Conservation (phyloP, 2,113 vertebrate genomes). For the Tychaedon coryphoeus region DNA sequence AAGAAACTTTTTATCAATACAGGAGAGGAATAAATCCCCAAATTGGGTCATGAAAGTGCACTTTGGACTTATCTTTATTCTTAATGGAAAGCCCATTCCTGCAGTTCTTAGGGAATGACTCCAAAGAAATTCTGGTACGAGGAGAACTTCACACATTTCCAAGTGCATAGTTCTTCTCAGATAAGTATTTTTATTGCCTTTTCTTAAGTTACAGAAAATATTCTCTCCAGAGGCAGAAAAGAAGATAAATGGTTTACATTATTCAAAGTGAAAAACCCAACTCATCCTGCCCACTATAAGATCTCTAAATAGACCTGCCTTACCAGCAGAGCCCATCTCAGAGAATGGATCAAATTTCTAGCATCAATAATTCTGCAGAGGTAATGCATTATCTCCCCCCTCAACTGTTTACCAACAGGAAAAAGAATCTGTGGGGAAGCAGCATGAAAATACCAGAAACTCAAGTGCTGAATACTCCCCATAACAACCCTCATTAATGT, state of each 20-base stretch:
- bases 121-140: background rate
- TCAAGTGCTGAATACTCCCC: background rate
- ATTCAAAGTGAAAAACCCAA: background rate
- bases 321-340: background rate
- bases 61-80: background rate
- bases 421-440: background rate
- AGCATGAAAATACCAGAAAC: background rate
- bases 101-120: background rate
- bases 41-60: background rate
- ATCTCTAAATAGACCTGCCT: background rate
- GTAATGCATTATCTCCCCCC: background rate
- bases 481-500: background rate
- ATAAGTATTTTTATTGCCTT: background rate
- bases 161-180: background rate
- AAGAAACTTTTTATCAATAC: background rate
- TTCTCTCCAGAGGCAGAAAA: background rate
- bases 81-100: background rate
- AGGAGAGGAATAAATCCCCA: background rate
- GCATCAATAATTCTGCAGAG: background rate
- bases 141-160: background rate
- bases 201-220: slow-evolving; percentile 3
- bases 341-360: background rate
- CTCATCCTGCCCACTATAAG: background rate
- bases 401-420: background rate
- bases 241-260: background rate